Conservation (phyloP, 2,113 vertebrate genomes). For the Catharus bicknelli region DNA sequence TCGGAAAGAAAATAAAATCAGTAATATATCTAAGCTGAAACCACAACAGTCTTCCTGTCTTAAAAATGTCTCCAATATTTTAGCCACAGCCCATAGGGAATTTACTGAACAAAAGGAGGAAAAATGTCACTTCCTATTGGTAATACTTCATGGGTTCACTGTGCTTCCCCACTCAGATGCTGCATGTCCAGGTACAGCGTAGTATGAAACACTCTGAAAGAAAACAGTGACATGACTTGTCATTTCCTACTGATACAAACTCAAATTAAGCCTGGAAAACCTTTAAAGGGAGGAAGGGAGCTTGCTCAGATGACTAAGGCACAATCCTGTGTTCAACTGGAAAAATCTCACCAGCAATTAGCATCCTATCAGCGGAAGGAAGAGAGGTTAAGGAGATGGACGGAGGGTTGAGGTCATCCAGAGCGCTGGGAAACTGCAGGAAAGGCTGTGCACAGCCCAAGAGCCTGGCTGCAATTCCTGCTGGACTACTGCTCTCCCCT, state of each 20-base stretch:
- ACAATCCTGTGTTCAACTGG: constrained; percentile 16
- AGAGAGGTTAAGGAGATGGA: not conserved
- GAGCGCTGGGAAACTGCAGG: not conserved
- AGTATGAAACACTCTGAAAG: constrained; percentile 39
- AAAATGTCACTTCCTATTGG: constrained; percentile 84
- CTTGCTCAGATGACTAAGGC: constrained; percentile 46
- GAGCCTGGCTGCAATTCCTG: not conserved
- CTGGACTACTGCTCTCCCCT: not conserved
- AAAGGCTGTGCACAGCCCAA: not conserved
- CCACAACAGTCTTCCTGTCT: constrained; percentile 53
- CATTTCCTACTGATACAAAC: constrained; percentile 67
- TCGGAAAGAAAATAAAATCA: constrained; percentile 28
- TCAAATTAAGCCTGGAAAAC: constrained; percentile 48
- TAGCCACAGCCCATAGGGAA: constrained; percentile 40
- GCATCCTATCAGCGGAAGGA: constrained; percentile 52
- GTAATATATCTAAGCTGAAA: constrained; percentile 47
- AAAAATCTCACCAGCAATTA: constrained; percentile 19
- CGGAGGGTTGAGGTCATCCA: not conserved
- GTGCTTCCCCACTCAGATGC: constrained; percentile 29
- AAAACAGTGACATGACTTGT: constrained; percentile 31
- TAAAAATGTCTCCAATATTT: constrained; percentile 35
- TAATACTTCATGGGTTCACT: constrained; percentile 10
- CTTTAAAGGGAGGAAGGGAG: constrained; percentile 33
- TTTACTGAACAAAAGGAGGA: constrained; percentile 88
- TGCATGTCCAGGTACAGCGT: not conserved